Percentiles rank a stretch among this genome's conserved stretches.
Evolutionary conservation across 2,888 invertebrate genomes (phyloP).

Genomic region (Hydraecia micacea): DNA sequence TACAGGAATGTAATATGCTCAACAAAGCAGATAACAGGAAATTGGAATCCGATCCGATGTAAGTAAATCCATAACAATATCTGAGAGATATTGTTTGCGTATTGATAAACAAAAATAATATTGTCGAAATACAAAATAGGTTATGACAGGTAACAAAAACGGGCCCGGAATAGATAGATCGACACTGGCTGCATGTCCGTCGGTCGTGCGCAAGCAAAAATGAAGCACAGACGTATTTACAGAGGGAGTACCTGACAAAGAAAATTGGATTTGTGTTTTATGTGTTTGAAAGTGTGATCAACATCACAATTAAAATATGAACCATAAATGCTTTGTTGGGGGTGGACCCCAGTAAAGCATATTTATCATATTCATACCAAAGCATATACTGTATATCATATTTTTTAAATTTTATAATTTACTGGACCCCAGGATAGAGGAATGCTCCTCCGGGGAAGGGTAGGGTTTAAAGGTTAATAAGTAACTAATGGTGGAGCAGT

Average conservation of each 20-base stretch:
- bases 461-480: no score
- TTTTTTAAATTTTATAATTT: no score
- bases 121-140: neutral
- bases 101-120: neutral
- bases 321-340: neutral
- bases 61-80: neutral
- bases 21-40: neutral
- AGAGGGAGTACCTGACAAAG: neutral
- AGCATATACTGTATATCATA: no score
- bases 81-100: neutral
- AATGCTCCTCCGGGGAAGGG: no score
- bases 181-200: neutral
- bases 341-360: no score
- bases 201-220: neutral
- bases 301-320: neutral
- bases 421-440: neutral
- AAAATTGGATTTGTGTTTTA: neutral
- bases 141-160: neutral
- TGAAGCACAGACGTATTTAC: neutral
- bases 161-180: slow-evolving; percentile 4
- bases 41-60: neutral
- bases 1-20: neutral
- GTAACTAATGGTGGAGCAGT: no score
- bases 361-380: no score
- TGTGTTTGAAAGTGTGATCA: neutral